Conservation (phyloP, 1,140 invertebrate genomes). For the Macrobrachium rosenbergii region DNA sequence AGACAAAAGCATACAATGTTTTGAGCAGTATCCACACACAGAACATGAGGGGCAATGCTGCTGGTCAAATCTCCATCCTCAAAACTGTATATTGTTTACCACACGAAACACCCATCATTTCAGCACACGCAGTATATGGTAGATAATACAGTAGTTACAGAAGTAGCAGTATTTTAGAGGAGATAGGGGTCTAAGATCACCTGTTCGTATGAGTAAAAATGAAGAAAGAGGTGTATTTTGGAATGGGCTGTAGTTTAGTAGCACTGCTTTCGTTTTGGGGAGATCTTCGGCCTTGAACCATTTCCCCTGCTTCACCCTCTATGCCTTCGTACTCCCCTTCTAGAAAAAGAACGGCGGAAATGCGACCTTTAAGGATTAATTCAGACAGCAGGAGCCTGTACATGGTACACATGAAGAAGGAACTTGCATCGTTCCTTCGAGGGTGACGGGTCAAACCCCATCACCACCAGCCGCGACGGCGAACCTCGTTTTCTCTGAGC, state of each 20-base stretch:
- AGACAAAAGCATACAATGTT: neutral
- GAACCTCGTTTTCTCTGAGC: neutral
- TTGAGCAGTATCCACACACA: constrained; percentile 39
- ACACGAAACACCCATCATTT: constrained; percentile 56
- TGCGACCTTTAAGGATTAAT: constrained; percentile 32
- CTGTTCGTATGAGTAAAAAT: constrained; percentile 95
- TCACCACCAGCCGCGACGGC: neutral
- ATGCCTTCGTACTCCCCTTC: constrained; percentile 70
- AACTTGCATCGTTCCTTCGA: neutral
- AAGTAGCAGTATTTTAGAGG: constrained; percentile 38
- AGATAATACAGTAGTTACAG: constrained; percentile 54
- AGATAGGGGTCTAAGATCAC: constrained; percentile 73
- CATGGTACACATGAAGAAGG: constrained; percentile 35
- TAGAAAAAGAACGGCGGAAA: constrained; percentile 57
- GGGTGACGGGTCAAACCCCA: constrained; percentile 19
- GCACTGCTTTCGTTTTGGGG: constrained; percentile 88
- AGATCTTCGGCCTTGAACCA: constrained; percentile 73
- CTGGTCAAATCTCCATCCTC: constrained; percentile 10
- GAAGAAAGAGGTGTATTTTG: constrained; percentile 94
- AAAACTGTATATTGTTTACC: constrained; percentile 43
- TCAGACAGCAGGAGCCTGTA: constrained; percentile 13
- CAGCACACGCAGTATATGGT: constrained; percentile 53
- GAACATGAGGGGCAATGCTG: constrained; percentile 24
- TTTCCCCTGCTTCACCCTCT: constrained; percentile 71
- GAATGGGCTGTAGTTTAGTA: constrained; percentile 92